Base-by-base conservation (phyloP, 2,113 vertebrate genomes). In the Mystacornis crossleyi region DNA sequence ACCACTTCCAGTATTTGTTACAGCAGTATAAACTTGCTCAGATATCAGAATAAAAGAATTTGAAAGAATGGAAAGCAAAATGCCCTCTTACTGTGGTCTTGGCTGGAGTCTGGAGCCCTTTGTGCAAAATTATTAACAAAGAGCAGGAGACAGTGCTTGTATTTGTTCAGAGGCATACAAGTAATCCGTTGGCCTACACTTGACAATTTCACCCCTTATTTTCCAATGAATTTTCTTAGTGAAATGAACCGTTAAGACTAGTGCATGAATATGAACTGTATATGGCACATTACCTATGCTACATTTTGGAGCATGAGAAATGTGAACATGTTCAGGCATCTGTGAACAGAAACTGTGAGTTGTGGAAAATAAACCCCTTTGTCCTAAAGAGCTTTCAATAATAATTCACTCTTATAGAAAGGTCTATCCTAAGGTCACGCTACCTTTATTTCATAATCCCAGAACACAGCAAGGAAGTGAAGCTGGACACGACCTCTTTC, bases 381-480 rank as follows among this genome's bases (percentile, higher is more conserved):
- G 66, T 94, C 55, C 72, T 67, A 78, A 92, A 91, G 40, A 91
- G 74, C 50, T 96, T 95, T 91, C 74, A 92, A 67, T 45, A 78
- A 78, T 73, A 96, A 94, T 89, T 97, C 51, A 67, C 40, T 85
- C 81, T 62, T 69, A 95, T 26, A 81, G 81, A 97, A 89, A 93
- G 86, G 83, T 91, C 78, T 89, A 43, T 94, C 42, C 89, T 71
- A 66, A 91, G 74, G 92, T 95, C 95, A 86, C 53, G 50, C 82
- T 88, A 83, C 88, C 45, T 93, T 94, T 91, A 89, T 94, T 96
- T 92, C 61, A 72, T 72, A 96, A 91, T 92, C 61, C 34, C 62
- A 86, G 62, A 82, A 86, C 73, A 80, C 77, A 87, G 90, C 65
- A 87, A 95, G 78, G 45, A 96, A 96, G 65, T 81, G 72, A 90